These are phyloP conservation scores for Drosophila seguyi DNA, from an alignment of 1,140 invertebrate species.

Conservation along the genomic window DNA sequence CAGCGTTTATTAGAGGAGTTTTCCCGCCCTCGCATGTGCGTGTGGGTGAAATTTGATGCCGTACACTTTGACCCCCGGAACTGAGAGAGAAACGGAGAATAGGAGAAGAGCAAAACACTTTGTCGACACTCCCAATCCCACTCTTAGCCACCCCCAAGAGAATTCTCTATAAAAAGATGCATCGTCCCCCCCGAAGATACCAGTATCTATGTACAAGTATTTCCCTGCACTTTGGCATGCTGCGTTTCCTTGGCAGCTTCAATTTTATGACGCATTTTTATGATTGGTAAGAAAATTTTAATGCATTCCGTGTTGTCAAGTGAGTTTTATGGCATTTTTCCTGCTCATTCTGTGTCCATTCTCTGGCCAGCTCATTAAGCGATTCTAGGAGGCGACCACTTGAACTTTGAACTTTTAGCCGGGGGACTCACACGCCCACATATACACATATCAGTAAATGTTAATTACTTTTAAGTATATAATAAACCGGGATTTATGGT, in stretches of 20 bases:
- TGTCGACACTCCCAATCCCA: slow-evolving; percentile 66
- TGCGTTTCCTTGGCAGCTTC: slow-evolving; percentile 51
- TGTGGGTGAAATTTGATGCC: slow-evolving; percentile 63
- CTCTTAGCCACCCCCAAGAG: slow-evolving; percentile 34
- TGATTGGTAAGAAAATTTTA: slow-evolving; percentile 71
- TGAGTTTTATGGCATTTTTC: slow-evolving; percentile 58
- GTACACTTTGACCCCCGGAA: slow-evolving; percentile 62
- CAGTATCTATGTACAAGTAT: slow-evolving; percentile 12
- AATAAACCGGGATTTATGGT: slow-evolving; percentile 21
- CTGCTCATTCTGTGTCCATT: slow-evolving; percentile 17
- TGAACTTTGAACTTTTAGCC: slow-evolving; percentile 29
- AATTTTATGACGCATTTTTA: slow-evolving; percentile 76
- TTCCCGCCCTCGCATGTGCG: slow-evolving; percentile 25
- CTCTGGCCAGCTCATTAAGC: slow-evolving; percentile 31
- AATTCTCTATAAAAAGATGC: slow-evolving; percentile 64
- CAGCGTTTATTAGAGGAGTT: slow-evolving; percentile 31
- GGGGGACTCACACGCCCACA: neutral
- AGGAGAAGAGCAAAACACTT: slow-evolving; percentile 53
- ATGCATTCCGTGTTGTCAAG: slow-evolving; percentile 70
- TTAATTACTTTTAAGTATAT: slow-evolving; percentile 45
- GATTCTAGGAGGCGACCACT: slow-evolving; percentile 13
- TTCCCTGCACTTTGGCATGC: slow-evolving; percentile 36
- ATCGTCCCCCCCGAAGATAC: slow-evolving; percentile 29
- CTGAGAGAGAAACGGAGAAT: slow-evolving; percentile 10
- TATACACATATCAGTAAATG: slow-evolving; percentile 26